These are phyloP conservation scores for Clusia tigrina DNA, from an alignment of 2,888 invertebrate genomes.

Conservation along the genomic window DNA sequence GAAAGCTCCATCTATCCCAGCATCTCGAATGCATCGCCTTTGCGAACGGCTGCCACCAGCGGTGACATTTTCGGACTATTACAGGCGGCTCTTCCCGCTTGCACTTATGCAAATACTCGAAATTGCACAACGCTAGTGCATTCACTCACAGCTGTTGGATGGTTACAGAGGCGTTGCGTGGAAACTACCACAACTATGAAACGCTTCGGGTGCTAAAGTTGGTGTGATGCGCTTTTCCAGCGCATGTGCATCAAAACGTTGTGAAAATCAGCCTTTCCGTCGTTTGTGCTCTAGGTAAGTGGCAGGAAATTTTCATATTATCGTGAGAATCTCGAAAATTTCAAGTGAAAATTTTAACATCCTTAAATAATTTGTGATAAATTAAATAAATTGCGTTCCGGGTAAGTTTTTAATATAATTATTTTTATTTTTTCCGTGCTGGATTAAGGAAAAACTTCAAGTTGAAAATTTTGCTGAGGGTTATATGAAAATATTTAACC, in stretches of 20 bases:
- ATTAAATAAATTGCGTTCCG: background rate
- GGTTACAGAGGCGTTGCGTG: conserved; percentile 10
- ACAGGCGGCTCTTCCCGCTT: conserved; percentile 30
- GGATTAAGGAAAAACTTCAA: background rate
- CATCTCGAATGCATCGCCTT: too few relatives aligned
- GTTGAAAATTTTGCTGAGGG: background rate
- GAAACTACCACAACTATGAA: background rate
- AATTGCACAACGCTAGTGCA: conserved; percentile 34
- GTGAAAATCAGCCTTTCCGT: conserved; percentile 59
- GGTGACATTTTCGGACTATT: too few relatives aligned
- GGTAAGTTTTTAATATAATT: background rate
- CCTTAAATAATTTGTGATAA: background rate
- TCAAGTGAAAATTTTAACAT: background rate
- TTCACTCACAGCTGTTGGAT: conserved; percentile 26
- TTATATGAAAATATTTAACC: background rate
- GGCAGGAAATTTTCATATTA: background rate
- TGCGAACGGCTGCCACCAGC: too few relatives aligned
- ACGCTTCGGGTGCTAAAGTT: background rate
- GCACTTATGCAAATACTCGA: conserved; percentile 31
- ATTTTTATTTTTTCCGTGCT: background rate
- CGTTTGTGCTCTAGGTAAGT: conserved; percentile 62
- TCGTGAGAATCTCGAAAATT: background rate
- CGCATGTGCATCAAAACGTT: background rate
- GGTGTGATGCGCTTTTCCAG: background rate
- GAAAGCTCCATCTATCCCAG: too few relatives aligned